phyloP scores from a whole-genome alignment of 2,888 invertebrate species.

The Luperina testacea region DNA sequence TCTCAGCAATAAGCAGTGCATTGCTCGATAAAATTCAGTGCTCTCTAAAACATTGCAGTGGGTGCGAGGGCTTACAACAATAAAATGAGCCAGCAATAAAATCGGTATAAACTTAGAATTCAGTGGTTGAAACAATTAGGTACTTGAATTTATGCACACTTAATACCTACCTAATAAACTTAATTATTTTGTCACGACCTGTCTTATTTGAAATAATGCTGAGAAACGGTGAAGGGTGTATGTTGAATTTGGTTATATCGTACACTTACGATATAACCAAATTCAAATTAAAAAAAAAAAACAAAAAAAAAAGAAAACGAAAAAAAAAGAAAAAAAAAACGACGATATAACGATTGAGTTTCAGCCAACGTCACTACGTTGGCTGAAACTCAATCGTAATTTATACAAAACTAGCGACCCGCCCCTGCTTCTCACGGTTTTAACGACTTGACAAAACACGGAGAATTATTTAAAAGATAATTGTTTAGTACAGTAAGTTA shows the following conservation, averaged over 20 bases:
- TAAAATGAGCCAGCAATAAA: constrained; percentile 44
- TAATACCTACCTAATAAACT: constrained; percentile 36
- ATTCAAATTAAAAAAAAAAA: too few relatives aligned
- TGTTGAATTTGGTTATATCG: background rate
- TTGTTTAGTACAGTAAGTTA: background rate
- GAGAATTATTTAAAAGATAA: background rate
- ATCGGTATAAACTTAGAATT: constrained; percentile 13
- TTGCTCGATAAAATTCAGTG: background rate
- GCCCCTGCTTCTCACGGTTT: background rate
- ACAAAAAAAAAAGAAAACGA: too few relatives aligned
- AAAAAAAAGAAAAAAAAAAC: too few relatives aligned
- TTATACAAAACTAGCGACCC: background rate
- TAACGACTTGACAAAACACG: background rate
- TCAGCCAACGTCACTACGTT: too few relatives aligned
- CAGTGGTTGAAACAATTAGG: background rate
- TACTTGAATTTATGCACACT: constrained; percentile 16
- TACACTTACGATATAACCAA: too few relatives aligned
- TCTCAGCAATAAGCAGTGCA: too few relatives aligned
- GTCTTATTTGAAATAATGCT: background rate
- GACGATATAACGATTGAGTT: too few relatives aligned
- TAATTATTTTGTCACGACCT: constrained; percentile 36
- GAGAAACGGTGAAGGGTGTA: background rate
- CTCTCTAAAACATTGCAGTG: background rate
- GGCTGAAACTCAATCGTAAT: background rate
- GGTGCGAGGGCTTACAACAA: background rate